Base-by-base conservation (phyloP, 2,797 vertebrate genomes). In the Micrastur ruficollis region DNA sequence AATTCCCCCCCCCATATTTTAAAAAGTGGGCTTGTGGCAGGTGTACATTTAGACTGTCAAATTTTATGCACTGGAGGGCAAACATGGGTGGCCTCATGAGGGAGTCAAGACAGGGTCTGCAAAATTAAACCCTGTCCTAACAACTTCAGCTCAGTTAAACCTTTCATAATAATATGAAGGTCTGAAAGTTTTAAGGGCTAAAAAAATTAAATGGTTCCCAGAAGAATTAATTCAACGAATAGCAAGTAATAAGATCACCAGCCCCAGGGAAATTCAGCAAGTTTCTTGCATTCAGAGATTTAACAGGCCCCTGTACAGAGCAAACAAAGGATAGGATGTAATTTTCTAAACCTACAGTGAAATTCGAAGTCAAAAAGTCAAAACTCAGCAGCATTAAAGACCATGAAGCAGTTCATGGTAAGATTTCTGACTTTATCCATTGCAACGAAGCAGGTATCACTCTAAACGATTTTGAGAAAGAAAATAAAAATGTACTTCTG, bases 341-440 rank as follows among this genome's bases (percentile, higher is more conserved):
- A 86, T 94, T 96, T 93, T 90, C 84, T 89, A 93, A 95, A 81
- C 26, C 59, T 85, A 53, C 36, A 80, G 55, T 85, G 52, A 92
- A 89, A 94, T 93, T 91, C 26, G 27, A 84, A 75, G 31, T 81
- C 66, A 84, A 94, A 31, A 84, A 75, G 31, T 81, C 66, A 84
- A 94, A 94, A 71, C 46, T 56, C 31, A 52, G 67, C 55, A 70
- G 74, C n/a, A 62, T 86, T 81, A 94, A 89, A 95, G 86, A 68
- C 22, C 31, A 76, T 47, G 59, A 93, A 72, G 62, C 19, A 82
- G 55, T 31, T 84, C 13, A 3, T 44, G 21, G 32, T 55, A 82
- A 49, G 27, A 65, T 71, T 75, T 81, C 63, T 71, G 52, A 49
- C 36, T 93, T 73, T 49, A 14, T 72, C 82, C 29, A 38, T 89